Percentiles rank a stretch among this genome's conserved stretches.
phyloP scores from a whole-genome alignment of 2,888 invertebrate genomes.

The Apamea monoglypha region DNA sequence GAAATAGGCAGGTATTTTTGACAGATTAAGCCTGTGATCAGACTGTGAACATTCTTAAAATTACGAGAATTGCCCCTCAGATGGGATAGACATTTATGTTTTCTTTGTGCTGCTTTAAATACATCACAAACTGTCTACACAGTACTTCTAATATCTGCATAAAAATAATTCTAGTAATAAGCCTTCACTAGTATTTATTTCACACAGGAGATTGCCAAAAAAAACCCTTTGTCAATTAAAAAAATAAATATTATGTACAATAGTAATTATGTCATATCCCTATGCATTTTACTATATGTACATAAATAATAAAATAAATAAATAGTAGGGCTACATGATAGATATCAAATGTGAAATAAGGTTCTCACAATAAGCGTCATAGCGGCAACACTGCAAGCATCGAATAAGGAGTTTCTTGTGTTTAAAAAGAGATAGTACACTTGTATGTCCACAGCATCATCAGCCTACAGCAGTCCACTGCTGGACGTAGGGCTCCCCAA shows the following conservation, averaged over 20 bases:
- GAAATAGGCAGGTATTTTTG: no score
- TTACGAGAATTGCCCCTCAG: no score
- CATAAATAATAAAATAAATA: not conserved
- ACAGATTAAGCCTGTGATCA: no score
- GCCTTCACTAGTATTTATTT: not conserved
- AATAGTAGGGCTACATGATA: not conserved
- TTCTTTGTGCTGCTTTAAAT: not conserved
- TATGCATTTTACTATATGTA: no score
- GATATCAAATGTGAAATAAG: not conserved
- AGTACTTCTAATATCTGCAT: not conserved
- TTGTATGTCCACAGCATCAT: not conserved
- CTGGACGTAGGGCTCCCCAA: no score
- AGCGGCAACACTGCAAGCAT: not conserved
- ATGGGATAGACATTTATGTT: not conserved
- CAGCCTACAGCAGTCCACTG: no score
- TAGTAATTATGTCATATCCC: no score
- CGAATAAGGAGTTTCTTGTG: not conserved
- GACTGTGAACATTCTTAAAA: no score
- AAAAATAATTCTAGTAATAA: not conserved
- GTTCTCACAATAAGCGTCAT: not conserved
- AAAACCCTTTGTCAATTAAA: not conserved
- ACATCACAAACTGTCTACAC: not conserved
- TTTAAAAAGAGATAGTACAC: not conserved
- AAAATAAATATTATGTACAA: not conserved
- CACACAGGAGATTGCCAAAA: not conserved